Percentiles rank a stretch among this genome's conserved stretches.
phyloP scores from a whole-genome alignment of 2,888 invertebrate genomes.

The Cheilosia urbana region DNA sequence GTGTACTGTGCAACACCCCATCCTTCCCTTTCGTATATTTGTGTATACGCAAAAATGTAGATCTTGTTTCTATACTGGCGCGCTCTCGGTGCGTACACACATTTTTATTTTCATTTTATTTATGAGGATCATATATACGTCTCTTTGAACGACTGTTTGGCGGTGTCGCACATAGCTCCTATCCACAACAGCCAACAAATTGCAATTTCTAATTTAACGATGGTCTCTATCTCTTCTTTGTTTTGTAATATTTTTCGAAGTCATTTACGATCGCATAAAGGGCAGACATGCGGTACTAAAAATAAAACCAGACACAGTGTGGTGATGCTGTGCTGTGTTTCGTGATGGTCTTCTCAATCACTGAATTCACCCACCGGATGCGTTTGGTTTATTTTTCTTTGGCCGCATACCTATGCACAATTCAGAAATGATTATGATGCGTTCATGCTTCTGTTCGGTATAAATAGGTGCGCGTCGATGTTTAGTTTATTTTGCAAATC shows the following conservation, averaged over 20 bases:
- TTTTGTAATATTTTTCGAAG: neutral
- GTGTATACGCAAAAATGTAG: slow-evolving; percentile 8
- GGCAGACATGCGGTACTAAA: slow-evolving; percentile 36
- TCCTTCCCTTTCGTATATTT: slow-evolving; percentile 6
- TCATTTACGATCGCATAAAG: slow-evolving; percentile 33
- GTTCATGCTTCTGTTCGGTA: slow-evolving; percentile 17
- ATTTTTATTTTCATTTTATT: slow-evolving; percentile 25
- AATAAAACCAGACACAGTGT: slow-evolving; percentile 46
- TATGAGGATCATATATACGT: slow-evolving; percentile 36
- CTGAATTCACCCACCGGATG: slow-evolving; percentile 69
- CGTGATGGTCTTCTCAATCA: neutral
- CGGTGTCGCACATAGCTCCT: neutral
- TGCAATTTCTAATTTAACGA: slow-evolving; percentile 65
- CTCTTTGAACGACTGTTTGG: neutral
- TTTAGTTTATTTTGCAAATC: slow-evolving; percentile 4
- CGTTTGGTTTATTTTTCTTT: slow-evolving; percentile 68
- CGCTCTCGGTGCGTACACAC: neutral
- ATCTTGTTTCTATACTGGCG: slow-evolving; percentile 1
- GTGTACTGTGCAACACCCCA: slow-evolving; percentile 4
- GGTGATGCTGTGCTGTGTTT: neutral
- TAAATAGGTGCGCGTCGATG: slow-evolving; percentile 33
- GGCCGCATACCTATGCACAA: slow-evolving; percentile 48
- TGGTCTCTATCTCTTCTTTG: slow-evolving; percentile 10
- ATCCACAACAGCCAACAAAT: slow-evolving; percentile 51
- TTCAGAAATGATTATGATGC: slow-evolving; percentile 24